Conservation (phyloP, 2,888 invertebrate species). For the Chrysolina americana region DNA sequence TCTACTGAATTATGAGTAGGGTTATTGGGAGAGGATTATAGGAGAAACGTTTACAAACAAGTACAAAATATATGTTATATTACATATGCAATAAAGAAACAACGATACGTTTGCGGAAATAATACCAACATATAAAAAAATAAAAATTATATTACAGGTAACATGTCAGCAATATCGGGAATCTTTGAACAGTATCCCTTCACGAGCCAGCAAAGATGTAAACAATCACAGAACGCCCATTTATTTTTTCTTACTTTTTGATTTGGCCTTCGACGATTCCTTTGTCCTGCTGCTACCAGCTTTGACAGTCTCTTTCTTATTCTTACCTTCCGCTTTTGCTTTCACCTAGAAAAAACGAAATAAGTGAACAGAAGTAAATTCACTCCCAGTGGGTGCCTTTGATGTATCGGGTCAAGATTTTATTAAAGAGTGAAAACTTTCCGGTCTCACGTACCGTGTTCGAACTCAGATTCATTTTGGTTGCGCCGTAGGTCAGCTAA, state of each 20-base stretch:
- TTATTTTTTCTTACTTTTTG: conserved; percentile 20
- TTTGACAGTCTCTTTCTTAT: conserved; percentile 37
- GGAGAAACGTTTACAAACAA: neutral
- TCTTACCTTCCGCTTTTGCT: conserved; percentile 34
- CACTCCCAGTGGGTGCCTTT: no score
- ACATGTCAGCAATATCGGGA: conserved; percentile 1
- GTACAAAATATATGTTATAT: conserved; percentile 1
- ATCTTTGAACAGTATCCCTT: neutral
- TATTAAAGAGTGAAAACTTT: no score
- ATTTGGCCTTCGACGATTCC: conserved; percentile 32
- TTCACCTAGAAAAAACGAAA: conserved; percentile 41
- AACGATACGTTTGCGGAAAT: neutral
- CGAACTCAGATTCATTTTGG: no score
- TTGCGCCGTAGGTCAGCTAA: no score
- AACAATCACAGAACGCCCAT: neutral
- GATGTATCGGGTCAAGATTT: no score
- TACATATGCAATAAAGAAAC: conserved; percentile 7
- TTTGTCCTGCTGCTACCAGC: conserved; percentile 44
- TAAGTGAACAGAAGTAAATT: no score
- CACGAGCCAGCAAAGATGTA: neutral
- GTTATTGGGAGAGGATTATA: neutral
- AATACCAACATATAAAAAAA: conserved; percentile 4
- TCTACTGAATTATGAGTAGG: no score
- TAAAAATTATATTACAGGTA: conserved; percentile 7
- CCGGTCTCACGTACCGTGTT: no score